phyloP scores from a whole-genome alignment of 2,888 invertebrate species.

The Ecdyonurus torrentis region DNA sequence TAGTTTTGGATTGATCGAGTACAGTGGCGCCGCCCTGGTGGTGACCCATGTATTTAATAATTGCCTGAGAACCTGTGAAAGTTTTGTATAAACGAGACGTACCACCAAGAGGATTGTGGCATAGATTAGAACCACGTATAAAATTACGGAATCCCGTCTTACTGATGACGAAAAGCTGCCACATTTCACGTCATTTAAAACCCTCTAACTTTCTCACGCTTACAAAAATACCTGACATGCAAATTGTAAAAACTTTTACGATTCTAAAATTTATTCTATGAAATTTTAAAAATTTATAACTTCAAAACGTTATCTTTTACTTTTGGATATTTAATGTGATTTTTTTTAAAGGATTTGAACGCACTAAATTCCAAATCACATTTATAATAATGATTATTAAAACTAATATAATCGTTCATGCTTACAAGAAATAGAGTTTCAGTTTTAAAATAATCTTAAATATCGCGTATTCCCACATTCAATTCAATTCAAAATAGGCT shows the following conservation, averaged over 20 bases:
- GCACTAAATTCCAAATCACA: too few relatives aligned
- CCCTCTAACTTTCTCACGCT: background rate
- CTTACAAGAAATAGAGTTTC: too few relatives aligned
- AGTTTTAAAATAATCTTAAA: too few relatives aligned
- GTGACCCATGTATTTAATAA: background rate
- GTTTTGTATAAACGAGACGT: background rate
- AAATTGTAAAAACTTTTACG: background rate
- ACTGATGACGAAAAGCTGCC: background rate
- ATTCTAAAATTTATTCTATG: background rate
- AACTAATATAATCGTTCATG: too few relatives aligned
- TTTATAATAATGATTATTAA: too few relatives aligned
- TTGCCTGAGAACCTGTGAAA: background rate
- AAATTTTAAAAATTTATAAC: too few relatives aligned
- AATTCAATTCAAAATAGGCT: too few relatives aligned
- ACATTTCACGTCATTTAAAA: background rate
- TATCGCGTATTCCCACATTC: too few relatives aligned
- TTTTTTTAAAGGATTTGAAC: too few relatives aligned
- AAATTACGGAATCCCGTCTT: background rate
- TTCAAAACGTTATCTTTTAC: too few relatives aligned
- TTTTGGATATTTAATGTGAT: too few relatives aligned
- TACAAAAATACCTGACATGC: background rate
- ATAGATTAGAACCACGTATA: background rate
- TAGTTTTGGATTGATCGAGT: background rate
- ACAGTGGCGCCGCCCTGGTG: conserved; percentile 1
- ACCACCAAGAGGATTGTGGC: background rate